A percentile compares a stretch with the other conserved stretches of the same genome.
phyloP scores from a whole-genome alignment of 1,140 invertebrate genomes.

The Phthorimaea operculella region DNA sequence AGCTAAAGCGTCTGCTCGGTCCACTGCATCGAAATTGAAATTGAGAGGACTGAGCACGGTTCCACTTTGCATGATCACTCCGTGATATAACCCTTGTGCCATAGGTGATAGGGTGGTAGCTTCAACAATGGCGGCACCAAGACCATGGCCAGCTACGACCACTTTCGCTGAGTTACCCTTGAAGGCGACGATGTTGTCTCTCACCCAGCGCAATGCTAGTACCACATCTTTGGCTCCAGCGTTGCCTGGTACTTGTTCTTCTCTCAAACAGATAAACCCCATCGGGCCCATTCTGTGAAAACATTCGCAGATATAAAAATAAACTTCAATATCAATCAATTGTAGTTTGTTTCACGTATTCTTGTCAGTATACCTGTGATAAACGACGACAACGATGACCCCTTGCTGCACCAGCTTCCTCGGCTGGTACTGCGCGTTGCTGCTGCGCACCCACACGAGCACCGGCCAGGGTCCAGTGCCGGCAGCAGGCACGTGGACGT shows the following conservation, averaged over 20 bases:
- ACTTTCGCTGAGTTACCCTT: conserved; percentile 73
- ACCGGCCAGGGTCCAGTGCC: conserved; percentile 57
- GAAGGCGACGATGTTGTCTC: conserved; percentile 76
- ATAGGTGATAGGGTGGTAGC: conserved; percentile 35
- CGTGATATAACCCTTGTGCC: conserved; percentile 40
- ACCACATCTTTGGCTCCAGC: conserved; percentile 76
- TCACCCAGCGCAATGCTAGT: conserved; percentile 72
- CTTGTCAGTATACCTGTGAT: conserved; percentile 65
- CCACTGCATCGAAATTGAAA: conserved; percentile 47
- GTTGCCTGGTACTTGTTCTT: conserved; percentile 74
- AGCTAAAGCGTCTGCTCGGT: conserved; percentile 25
- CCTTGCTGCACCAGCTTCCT: conserved; percentile 72
- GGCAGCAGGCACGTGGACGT: conserved; percentile 37
- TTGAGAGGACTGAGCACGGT: conserved; percentile 47
- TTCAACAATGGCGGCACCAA: conserved; percentile 64
- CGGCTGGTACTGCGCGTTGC: conserved; percentile 65
- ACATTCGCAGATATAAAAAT: background rate
- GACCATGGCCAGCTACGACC: conserved; percentile 65
- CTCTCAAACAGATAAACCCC: conserved; percentile 67
- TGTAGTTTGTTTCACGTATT: too few species aligned
- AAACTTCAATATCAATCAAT: too few species aligned
- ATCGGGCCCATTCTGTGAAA: conserved; percentile 38
- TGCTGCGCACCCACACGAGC: conserved; percentile 73
- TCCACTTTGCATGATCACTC: conserved; percentile 57
- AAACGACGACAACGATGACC: conserved; percentile 74